Evolutionary conservation across 2,113 vertebrate genomes (phyloP), one percentile per base, ranked within the genome.

Genomic region (Myotis brandtii): DNA sequence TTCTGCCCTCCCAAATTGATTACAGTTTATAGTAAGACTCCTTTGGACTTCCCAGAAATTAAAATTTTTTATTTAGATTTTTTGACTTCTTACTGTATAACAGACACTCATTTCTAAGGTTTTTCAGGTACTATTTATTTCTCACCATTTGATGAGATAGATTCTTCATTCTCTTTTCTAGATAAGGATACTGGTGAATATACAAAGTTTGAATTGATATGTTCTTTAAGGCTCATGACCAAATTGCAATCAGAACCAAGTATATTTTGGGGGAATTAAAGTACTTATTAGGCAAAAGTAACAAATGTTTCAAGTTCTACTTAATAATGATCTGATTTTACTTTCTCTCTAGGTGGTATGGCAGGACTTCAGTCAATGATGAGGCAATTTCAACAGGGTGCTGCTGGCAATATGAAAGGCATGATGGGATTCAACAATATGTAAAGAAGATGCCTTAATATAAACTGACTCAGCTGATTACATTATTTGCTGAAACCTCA

Each of bases 341-440:
- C 20, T 96, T 92, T 95, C 34, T 12, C 90, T 98, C 14, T 95
- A 99, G 99, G 99, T 94, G 99, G 99, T 20, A 99, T 99, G 99
- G 99, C 99, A 0, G 99, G 99, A 62, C 99, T 99, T 37, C 99
- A 99, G 98, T 99, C 99, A 13, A 99, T 99, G 99, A 99, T 99
- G 99, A 99, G 99, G 92, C 99, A 99, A 66, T 99, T 99, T 97
- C 99, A 99, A 97, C 99, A 99, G 98, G 99, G 99, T 95, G 99
- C 99, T 32, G 99, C 99, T 73, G 99, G 99, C 64, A 99, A 99
- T 98, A 99, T 99, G 99, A 99, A 99, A 98, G 99, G 99, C 98
- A 99, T 99, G 99, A 99, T 99, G 99, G 99, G 99, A 98, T 99
- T 99, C 98, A 99, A 99, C 98, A 99, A 99, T 97, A 99, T 99